Percentiles rank a stretch among this genome's conserved stretches.
Evolutionary conservation across 2,888 invertebrate genomes (phyloP).

Genomic region (Anticlea derivata): DNA sequence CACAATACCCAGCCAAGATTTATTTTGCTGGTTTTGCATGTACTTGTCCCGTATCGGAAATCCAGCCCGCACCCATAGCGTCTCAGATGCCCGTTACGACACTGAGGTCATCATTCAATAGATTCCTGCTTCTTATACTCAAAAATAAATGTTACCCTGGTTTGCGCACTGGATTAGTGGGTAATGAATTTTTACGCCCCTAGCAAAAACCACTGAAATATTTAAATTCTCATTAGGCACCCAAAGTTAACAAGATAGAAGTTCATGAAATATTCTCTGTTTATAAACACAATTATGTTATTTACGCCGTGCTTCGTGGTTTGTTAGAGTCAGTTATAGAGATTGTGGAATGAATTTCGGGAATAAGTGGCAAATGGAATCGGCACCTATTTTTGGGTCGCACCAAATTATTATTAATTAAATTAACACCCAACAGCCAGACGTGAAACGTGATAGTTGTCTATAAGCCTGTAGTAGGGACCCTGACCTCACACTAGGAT

Average conservation of each 20-base stretch:
- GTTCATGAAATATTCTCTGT: constrained; percentile 49
- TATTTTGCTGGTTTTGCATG: too few relatives aligned
- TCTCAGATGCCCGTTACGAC: too few relatives aligned
- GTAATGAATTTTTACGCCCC: constrained; percentile 39
- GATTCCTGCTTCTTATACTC: not conserved
- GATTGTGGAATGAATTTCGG: not conserved
- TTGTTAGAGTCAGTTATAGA: not conserved
- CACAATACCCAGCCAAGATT: too few relatives aligned
- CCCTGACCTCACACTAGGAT: too few relatives aligned
- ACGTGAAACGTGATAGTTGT: too few relatives aligned
- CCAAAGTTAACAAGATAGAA: constrained; percentile 45
- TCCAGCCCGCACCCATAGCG: too few relatives aligned
- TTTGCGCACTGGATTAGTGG: constrained; percentile 37
- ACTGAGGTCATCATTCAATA: too few relatives aligned
- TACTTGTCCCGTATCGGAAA: too few relatives aligned
- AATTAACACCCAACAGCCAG: too few relatives aligned
- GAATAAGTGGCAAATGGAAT: not conserved
- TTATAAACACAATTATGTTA: constrained; percentile 42
- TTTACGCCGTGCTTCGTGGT: constrained; percentile 16
- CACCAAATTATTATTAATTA: too few relatives aligned
- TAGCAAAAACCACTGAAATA: constrained; percentile 44
- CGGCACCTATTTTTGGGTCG: too few relatives aligned
- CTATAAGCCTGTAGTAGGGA: too few relatives aligned
- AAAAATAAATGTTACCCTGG: constrained; percentile 27
- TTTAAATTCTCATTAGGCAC: constrained; percentile 58